These are phyloP conservation scores for Sinocyclocheilus anshuiensis DNA, from an alignment of 2,113 vertebrate genomes.

Conservation along the genomic window DNA sequence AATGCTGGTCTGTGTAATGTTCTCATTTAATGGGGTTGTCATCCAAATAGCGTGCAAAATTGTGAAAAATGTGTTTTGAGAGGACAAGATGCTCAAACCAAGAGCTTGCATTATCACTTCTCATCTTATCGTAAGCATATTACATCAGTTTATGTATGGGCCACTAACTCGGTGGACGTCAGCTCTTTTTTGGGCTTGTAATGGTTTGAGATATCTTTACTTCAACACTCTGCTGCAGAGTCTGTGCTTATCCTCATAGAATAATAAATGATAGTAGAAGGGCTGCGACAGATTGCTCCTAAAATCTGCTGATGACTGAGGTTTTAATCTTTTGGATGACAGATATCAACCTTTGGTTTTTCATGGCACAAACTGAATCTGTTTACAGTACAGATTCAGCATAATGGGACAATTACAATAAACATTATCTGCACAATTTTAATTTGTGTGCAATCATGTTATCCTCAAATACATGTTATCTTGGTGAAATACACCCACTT, in stretches of 20 bases:
- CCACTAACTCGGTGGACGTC: not conserved
- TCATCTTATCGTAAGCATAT: conserved; percentile 29
- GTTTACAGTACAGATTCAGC: conserved; percentile 1
- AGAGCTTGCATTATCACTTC: not conserved
- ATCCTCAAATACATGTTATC: not conserved
- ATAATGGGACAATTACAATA: not conserved
- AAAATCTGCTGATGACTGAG: not conserved
- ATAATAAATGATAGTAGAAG: not conserved
- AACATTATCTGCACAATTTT: not conserved
- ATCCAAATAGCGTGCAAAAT: conserved; percentile 34
- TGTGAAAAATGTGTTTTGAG: not conserved
- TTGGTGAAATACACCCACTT: not conserved
- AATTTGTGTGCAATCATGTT: not conserved
- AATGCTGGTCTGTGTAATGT: not conserved
- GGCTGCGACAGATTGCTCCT: not conserved
- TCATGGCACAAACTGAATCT: not conserved
- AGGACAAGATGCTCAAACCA: conserved; percentile 8
- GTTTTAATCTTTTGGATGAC: conserved; percentile 11
- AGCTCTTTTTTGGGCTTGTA: not conserved
- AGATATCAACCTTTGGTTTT: conserved; percentile 6
- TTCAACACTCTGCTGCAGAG: not conserved
- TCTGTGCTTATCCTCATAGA: too few species aligned
- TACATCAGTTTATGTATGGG: conserved; percentile 6
- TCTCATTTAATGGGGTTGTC: conserved; percentile 6
- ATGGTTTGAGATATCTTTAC: not conserved